phyloP scores from a whole-genome alignment of 2,113 vertebrate genomes.

The Apodemus speciosus region DNA sequence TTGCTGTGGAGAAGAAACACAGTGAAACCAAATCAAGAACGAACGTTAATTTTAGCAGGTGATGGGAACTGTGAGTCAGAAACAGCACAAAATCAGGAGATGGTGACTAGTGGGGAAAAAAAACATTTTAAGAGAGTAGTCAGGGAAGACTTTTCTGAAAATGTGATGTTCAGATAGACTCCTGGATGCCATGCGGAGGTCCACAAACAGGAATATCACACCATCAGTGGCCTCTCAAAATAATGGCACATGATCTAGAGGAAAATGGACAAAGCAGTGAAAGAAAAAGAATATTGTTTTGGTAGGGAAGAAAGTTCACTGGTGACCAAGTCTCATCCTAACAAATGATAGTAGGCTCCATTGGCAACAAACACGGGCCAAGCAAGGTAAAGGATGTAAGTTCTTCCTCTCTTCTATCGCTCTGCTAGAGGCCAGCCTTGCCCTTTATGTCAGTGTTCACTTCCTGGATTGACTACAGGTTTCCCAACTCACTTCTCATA shows the following conservation, averaged over 20 bases:
- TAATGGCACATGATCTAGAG: not conserved
- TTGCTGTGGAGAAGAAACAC: not conserved
- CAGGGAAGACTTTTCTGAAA: not conserved
- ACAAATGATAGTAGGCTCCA: not conserved
- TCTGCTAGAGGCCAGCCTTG: not conserved
- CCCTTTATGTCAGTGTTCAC: not conserved
- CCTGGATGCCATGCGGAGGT: not conserved
- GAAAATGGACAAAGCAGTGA: slow-evolving; percentile 8
- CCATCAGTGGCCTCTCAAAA: not conserved
- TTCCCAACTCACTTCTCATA: not conserved
- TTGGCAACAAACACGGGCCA: not conserved
- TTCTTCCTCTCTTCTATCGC: slow-evolving; percentile 1
- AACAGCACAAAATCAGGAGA: not conserved
- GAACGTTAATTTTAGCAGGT: not conserved
- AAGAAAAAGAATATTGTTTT: slow-evolving; percentile 8
- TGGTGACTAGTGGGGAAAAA: not conserved
- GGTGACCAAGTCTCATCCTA: slow-evolving; percentile 5
- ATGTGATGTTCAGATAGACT: not conserved
- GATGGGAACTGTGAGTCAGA: not conserved
- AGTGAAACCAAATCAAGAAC: slow-evolving; percentile 17
- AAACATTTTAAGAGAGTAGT: not conserved
- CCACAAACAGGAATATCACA: not conserved
- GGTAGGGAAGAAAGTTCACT: slow-evolving; percentile 40
- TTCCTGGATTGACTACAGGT: not conserved
- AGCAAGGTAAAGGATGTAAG: not conserved